phyloP scores from a whole-genome alignment of 2,797 vertebrate species.

The Spatula versicolor region DNA sequence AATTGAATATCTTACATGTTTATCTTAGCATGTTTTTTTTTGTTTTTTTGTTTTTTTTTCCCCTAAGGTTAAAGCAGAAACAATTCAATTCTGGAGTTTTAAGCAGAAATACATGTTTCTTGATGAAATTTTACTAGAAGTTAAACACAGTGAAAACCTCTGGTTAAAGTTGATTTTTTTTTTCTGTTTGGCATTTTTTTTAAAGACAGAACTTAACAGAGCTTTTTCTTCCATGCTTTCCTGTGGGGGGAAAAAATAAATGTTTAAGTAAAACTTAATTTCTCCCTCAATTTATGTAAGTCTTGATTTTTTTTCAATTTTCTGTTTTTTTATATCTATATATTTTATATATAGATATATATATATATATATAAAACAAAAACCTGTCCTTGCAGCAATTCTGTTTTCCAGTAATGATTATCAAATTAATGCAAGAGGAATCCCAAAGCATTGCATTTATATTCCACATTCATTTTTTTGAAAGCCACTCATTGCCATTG shows the following conservation, averaged over 20 bases:
- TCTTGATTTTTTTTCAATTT: background rate
- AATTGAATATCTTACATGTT: background rate
- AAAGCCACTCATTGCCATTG: background rate
- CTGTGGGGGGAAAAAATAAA: background rate
- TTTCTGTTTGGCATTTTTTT: background rate
- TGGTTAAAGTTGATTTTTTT: background rate
- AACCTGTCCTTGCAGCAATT: background rate
- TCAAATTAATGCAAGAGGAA: background rate
- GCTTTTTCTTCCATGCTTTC: background rate
- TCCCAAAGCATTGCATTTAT: background rate
- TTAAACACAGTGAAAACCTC: background rate
- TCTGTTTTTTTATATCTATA: background rate
- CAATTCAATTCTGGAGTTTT: background rate
- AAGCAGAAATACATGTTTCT: fast-evolving
- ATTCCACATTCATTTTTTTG: background rate
- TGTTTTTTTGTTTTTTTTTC: background rate
- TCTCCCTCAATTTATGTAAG: background rate
- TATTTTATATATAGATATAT: too few species aligned
- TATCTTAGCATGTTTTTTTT: background rate
- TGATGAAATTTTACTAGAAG: background rate
- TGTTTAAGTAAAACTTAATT: background rate
- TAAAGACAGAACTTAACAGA: background rate
- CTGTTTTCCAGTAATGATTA: background rate
- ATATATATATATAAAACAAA: background rate
- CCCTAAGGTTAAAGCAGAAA: background rate